Evolutionary conservation across 2,797 vertebrate species (phyloP), one percentile per base, ranked within the genome.

Genomic region (Anguilla marmorata): DNA sequence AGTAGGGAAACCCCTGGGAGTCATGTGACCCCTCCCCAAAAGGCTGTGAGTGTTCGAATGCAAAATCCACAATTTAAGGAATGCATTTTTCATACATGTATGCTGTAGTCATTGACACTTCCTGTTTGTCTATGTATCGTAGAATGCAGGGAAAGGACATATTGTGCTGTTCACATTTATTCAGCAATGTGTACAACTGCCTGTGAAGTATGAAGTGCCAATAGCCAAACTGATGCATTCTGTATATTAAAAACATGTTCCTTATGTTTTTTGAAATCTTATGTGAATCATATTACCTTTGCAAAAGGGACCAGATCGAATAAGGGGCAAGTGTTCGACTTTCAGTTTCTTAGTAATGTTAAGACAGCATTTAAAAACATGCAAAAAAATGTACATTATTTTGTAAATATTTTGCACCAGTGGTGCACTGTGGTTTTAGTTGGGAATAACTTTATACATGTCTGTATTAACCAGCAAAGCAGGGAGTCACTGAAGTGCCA

Each of bases 401-500:
- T 88, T 94, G 93, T 94, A 93, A 92, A 93, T 93, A 93, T 86
- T 89, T 92, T 86, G 90, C 89, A 86, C 91, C 90, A 76, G 82
- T 90, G 90, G 90, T 91, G 91, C 90, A 87, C 88, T 86, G 84
- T 87, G 85, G 85, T 90, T 91, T 69, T 91, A 89, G 88, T 72
- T 89, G 87, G 89, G 87, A 88, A 60, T 91, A 88, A 86, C 88
- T 89, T 91, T 91, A 87, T 91, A 91, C 88, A 72, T 91, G 88
- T 89, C 72, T 88, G 84, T 87, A 86, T 91, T 92, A 92, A 91
- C 91, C 90, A 92, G 85, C 88, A 85, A 91, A 90, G 87, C 91
- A 91, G 92, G 80, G 91, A 92, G 88, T 92, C 92, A 91, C 90
- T 91, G 5, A 93, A 93, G 92, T 93, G 93, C 93, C 91, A 91